These are phyloP conservation scores for Struthio camelus DNA, from an alignment of 2,113 vertebrate species.

Conservation along the genomic window DNA sequence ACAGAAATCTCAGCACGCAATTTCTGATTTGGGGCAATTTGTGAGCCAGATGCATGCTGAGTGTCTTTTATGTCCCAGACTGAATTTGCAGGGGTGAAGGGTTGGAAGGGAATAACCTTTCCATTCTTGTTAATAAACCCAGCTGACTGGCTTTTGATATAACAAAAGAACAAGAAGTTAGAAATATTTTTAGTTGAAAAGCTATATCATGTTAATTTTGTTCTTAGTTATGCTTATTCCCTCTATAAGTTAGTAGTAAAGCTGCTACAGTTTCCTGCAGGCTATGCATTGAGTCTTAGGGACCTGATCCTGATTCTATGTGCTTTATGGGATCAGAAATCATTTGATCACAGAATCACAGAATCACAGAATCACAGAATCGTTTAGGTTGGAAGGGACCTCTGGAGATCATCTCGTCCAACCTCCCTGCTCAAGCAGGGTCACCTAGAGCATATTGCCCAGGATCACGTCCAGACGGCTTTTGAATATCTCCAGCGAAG, in stretches of 20 bases:
- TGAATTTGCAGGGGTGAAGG: not conserved
- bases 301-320: not conserved
- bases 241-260: not conserved
- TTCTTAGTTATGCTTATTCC: not conserved
- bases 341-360: too few species aligned
- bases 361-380: too few species aligned
- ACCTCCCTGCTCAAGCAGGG: too few species aligned
- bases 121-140: not conserved
- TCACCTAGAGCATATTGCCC: too few species aligned
- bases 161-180: not conserved
- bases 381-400: too few species aligned
- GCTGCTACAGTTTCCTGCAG: not conserved
- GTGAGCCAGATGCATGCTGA: not conserved
- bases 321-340: not conserved
- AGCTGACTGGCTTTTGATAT: not conserved
- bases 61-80: not conserved
- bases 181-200: not conserved
- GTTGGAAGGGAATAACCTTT: not conserved
- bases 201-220: not conserved
- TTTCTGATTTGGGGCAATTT: not conserved
- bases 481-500: too few species aligned
- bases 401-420: too few species aligned
- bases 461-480: too few species aligned
- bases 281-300: not conserved
- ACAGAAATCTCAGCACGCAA: not conserved